Conservation (phyloP, 2,113 vertebrate species). For the Cinclus mexicanus region DNA sequence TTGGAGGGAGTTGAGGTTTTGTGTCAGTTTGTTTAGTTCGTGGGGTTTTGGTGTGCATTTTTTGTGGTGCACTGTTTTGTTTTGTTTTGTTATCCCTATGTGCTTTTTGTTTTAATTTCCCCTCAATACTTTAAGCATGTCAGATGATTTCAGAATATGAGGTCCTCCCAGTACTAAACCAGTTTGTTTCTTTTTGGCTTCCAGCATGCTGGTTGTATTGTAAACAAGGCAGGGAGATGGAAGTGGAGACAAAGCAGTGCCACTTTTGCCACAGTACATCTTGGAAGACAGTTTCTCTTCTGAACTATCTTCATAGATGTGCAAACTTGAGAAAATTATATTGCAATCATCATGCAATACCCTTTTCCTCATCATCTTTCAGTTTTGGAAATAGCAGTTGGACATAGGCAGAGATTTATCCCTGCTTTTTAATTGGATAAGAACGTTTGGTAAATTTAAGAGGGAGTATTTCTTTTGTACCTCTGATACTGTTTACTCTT, state of each 20-base stretch:
- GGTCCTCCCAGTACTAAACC: background rate
- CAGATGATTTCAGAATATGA: background rate
- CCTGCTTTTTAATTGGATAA: background rate
- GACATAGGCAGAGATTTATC: background rate
- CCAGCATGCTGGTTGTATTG: background rate
- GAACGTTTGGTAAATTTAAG: background rate
- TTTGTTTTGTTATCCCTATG: accelerated
- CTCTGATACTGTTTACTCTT: background rate
- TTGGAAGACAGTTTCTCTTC: background rate
- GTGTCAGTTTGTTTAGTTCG: background rate
- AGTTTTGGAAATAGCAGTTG: background rate
- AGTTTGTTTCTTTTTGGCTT: background rate
- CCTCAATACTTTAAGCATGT: background rate
- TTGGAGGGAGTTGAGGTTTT: background rate
- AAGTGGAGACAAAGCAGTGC: background rate
- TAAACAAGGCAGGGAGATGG: background rate
- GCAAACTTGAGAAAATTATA: background rate
- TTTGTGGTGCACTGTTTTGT: background rate
- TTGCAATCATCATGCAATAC: background rate
- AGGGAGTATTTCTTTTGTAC: background rate
- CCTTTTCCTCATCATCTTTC: background rate
- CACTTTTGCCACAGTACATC: background rate
- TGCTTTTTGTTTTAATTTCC: background rate
- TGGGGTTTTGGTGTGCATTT: background rate
- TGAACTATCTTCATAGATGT: background rate